phyloP scores from a whole-genome alignment of 1,140 invertebrate genomes.

The Trialeurodes vaporariorum region DNA sequence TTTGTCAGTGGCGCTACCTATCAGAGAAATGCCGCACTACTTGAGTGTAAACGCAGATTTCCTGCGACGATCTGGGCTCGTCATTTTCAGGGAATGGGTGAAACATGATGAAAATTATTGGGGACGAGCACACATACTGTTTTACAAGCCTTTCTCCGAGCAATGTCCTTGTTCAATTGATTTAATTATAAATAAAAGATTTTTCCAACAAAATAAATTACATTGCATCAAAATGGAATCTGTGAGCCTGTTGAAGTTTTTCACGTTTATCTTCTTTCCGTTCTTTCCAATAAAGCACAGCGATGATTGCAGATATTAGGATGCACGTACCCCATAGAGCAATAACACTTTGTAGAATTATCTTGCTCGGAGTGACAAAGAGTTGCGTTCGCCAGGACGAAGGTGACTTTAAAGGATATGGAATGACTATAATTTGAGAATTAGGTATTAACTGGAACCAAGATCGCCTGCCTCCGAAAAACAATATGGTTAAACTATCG shows the following conservation, averaged over 20 bases:
- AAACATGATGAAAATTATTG: too few relatives aligned
- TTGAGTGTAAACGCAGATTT: too few relatives aligned
- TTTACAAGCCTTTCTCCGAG: too few relatives aligned
- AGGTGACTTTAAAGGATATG: constrained; percentile 64
- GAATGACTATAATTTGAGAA: constrained; percentile 93
- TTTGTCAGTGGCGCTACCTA: too few relatives aligned
- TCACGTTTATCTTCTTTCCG: constrained; percentile 82
- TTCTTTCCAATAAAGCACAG: constrained; percentile 86
- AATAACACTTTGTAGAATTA: constrained; percentile 82
- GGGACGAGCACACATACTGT: too few relatives aligned
- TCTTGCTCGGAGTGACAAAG: constrained; percentile 90
- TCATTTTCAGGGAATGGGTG: too few relatives aligned
- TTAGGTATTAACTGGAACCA: constrained; percentile 95
- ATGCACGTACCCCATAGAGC: constrained; percentile 78
- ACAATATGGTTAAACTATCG: constrained; percentile 72
- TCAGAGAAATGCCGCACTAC: too few relatives aligned
- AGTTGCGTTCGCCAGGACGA: constrained; percentile 81
- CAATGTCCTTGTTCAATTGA: too few relatives aligned
- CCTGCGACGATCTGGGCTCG: too few relatives aligned
- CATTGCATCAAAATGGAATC: constrained; percentile 73
- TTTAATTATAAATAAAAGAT: too few relatives aligned
- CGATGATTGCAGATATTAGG: constrained; percentile 73
- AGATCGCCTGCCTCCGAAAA: constrained; percentile 50
- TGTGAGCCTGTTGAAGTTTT: constrained; percentile 70
- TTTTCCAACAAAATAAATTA: too few relatives aligned